phyloP scores from a whole-genome alignment of 1,140 invertebrate genomes.

The Drosophila gunungcola region DNA sequence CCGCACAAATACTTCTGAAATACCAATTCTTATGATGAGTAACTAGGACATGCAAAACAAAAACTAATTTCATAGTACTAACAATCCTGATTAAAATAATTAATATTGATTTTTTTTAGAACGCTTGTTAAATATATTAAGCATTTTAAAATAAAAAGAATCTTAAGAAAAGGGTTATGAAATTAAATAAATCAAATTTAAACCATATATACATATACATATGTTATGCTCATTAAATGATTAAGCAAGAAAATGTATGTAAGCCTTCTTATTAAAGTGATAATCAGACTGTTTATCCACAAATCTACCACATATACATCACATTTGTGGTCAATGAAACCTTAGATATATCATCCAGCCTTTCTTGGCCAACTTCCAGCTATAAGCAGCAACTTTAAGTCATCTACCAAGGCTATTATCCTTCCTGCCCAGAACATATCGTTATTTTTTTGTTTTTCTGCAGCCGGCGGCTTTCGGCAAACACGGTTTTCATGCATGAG shows the following conservation, averaged over 20 bases:
- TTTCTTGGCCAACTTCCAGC: constrained; percentile 59
- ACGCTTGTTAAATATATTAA: too few relatives aligned
- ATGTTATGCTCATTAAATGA: not conserved
- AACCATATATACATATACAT: too few relatives aligned
- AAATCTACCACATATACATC: constrained; percentile 56
- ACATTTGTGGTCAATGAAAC: constrained; percentile 56
- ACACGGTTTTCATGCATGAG: constrained; percentile 59
- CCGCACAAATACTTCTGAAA: not conserved
- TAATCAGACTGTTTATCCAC: constrained; percentile 57
- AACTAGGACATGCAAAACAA: too few relatives aligned
- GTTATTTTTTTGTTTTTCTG: constrained; percentile 1
- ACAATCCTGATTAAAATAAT: too few relatives aligned
- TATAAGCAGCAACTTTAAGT: constrained; percentile 57
- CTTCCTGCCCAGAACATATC: not conserved
- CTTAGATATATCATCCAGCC: constrained; percentile 14
- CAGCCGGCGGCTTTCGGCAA: constrained; percentile 23
- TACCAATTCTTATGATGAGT: not conserved
- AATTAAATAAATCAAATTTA: too few relatives aligned
- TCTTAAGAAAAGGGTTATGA: too few relatives aligned
- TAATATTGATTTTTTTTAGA: too few relatives aligned
- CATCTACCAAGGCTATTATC: constrained; percentile 61
- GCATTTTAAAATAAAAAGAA: too few relatives aligned
- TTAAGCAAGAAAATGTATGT: not conserved
- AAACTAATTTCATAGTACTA: too few relatives aligned
- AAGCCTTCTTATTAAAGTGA: constrained; percentile 51